Evolutionary conservation across 2,888 invertebrate species (phyloP).

Genomic region (Diogma glabrata): DNA sequence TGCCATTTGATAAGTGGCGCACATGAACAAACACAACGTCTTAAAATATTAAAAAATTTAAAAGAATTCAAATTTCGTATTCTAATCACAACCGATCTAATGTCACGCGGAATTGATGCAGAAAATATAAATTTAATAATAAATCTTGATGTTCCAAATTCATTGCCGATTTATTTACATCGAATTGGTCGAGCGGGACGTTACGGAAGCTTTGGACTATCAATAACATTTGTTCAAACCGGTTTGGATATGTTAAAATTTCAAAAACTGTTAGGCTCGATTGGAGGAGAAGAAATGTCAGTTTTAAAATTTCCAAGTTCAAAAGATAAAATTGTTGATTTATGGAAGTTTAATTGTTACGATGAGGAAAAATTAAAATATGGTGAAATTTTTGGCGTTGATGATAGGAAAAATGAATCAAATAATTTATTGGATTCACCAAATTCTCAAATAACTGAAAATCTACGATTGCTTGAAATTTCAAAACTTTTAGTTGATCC

Average conservation of each 20-base stretch:
- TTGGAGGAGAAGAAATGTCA: conserved; percentile 42
- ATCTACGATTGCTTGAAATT: conserved; percentile 5
- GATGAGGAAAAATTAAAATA: conserved; percentile 8
- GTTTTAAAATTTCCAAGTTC: conserved; percentile 37
- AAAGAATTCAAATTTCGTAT: conserved; percentile 73
- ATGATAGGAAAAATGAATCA: neutral
- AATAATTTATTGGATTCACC: neutral
- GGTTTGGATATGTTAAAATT: conserved; percentile 51
- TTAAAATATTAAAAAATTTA: conserved; percentile 63
- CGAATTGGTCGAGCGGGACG: conserved; percentile 92
- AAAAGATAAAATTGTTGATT: conserved; percentile 23
- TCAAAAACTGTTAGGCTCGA: conserved; percentile 42
- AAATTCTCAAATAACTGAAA: neutral
- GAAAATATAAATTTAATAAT: conserved; percentile 86
- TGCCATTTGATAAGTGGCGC: conserved; percentile 65
- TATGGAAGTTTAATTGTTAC: conserved; percentile 21
- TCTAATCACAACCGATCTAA: conserved; percentile 80
- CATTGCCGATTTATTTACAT: conserved; percentile 79
- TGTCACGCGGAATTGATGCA: conserved; percentile 90
- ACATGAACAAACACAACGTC: conserved; percentile 65
- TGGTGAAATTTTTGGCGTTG: conserved; percentile 11
- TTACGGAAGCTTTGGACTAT: conserved; percentile 75
- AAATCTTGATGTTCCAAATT: conserved; percentile 76
- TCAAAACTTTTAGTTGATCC: neutral
- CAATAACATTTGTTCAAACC: conserved; percentile 59